Percentiles rank a stretch among this genome's conserved stretches.
Evolutionary conservation across 2,888 invertebrate genomes (phyloP).

Genomic region (Hirtodrosophila cameraria): DNA sequence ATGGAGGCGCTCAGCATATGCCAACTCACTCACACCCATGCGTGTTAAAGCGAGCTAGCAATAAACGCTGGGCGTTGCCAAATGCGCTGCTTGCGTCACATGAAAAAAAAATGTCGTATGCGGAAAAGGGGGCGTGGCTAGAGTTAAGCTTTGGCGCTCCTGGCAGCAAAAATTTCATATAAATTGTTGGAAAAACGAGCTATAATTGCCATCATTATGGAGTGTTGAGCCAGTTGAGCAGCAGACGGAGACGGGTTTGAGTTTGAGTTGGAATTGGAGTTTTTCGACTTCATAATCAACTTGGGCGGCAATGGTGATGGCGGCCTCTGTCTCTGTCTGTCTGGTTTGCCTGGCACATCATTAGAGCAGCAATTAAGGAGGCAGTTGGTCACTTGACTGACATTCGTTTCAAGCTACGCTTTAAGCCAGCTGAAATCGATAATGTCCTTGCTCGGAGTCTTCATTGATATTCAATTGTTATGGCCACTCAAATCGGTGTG

Average conservation of each 20-base stretch:
- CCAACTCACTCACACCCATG: constrained; percentile 35
- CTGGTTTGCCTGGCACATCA: constrained; percentile 64
- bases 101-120: constrained; percentile 41
- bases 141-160: constrained; percentile 27
- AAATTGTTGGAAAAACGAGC: constrained; percentile 83
- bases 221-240: constrained; percentile 78
- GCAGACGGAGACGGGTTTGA: constrained; percentile 36
- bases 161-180: constrained; percentile 70
- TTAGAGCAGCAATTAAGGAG: constrained; percentile 73
- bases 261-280: constrained; percentile 1
- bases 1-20: constrained; percentile 71
- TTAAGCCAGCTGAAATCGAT: constrained; percentile 51
- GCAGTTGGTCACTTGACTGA: constrained; percentile 59
- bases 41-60: constrained; percentile 35
- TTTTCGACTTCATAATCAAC: constrained; percentile 66
- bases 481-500: constrained; percentile 50
- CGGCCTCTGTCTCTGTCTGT: constrained; percentile 26
- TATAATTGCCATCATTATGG: constrained; percentile 83
- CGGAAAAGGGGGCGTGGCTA: constrained; percentile 49
- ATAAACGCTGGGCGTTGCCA: constrained; percentile 60
- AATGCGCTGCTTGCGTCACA: constrained; percentile 24
- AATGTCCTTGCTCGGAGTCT: constrained; percentile 25
- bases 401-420: constrained; percentile 36
- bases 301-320: no score
- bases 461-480: constrained; percentile 63